A percentile compares a stretch with the other conserved stretches of the same genome.
These are phyloP conservation scores for Diarsia mendica DNA, from an alignment of 2,888 invertebrate species.

Conservation along the genomic window DNA sequence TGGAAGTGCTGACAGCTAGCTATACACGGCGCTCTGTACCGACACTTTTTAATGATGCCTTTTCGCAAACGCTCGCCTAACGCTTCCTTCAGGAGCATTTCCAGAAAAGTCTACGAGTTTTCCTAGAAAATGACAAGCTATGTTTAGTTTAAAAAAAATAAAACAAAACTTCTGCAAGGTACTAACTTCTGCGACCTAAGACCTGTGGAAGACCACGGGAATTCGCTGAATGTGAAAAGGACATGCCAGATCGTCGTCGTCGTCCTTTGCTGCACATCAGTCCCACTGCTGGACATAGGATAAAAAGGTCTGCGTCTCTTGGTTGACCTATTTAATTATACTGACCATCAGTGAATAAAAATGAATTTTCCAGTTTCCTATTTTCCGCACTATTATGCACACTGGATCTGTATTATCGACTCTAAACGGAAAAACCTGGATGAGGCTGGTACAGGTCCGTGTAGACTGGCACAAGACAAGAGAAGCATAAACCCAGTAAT, in stretches of 20 bases:
- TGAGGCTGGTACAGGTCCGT: too few relatives aligned
- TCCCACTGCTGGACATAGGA: neutral
- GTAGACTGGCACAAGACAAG: too few relatives aligned
- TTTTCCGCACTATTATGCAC: neutral
- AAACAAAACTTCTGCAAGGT: neutral
- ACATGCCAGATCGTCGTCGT: neutral
- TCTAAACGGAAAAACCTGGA: too few relatives aligned
- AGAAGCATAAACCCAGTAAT: too few relatives aligned
- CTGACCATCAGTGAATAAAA: neutral
- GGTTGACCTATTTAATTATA: neutral
- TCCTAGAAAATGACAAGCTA: neutral
- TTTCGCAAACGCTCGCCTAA: slow-evolving; percentile 1
- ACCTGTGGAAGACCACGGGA: neutral
- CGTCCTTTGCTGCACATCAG: neutral
- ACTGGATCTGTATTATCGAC: neutral
- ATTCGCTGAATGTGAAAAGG: neutral
- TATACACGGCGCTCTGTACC: neutral
- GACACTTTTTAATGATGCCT: slow-evolving; percentile 23
- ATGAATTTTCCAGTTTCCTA: neutral
- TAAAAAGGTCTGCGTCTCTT: neutral
- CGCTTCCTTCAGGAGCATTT: neutral
- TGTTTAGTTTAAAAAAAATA: neutral
- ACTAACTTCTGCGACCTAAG: too few relatives aligned
- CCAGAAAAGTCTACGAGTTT: neutral
- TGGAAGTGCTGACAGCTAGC: slow-evolving; percentile 2